phyloP scores from a whole-genome alignment of 2,888 invertebrate genomes.

The Ochropleura plecta region DNA sequence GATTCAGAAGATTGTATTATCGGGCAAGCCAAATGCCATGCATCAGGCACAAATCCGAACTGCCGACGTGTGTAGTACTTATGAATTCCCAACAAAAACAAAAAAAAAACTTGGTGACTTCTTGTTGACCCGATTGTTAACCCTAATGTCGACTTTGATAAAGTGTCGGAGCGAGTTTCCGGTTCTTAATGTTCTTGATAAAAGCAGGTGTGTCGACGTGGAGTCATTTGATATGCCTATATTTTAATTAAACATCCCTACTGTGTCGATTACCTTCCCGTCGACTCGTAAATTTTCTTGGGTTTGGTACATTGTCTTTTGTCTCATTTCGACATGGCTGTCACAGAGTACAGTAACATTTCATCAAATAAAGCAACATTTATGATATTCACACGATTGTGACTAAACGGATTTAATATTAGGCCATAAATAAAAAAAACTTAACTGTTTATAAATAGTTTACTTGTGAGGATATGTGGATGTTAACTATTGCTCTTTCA shows the following conservation, averaged over 20 bases:
- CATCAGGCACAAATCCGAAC: neutral
- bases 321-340: too few relatives aligned
- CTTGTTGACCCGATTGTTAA: neutral
- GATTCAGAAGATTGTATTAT: neutral
- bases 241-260: neutral
- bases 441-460: too few relatives aligned
- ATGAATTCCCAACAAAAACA: neutral
- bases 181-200: conserved; percentile 6
- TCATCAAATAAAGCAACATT: neutral
- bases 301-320: too few relatives aligned
- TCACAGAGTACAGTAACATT: too few relatives aligned
- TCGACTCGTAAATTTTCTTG: too few relatives aligned
- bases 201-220: neutral
- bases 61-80: neutral
- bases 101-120: neutral
- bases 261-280: too few relatives aligned
- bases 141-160: conserved; percentile 13
- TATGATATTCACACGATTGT: neutral
- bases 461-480: too few relatives aligned
- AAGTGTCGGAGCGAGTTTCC: conserved; percentile 1
- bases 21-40: neutral
- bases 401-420: neutral
- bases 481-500: too few relatives aligned
- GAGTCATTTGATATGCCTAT: neutral
- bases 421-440: neutral